Conservation (phyloP, 2,113 vertebrate species). For the Phalacrocorax brasilianus region DNA sequence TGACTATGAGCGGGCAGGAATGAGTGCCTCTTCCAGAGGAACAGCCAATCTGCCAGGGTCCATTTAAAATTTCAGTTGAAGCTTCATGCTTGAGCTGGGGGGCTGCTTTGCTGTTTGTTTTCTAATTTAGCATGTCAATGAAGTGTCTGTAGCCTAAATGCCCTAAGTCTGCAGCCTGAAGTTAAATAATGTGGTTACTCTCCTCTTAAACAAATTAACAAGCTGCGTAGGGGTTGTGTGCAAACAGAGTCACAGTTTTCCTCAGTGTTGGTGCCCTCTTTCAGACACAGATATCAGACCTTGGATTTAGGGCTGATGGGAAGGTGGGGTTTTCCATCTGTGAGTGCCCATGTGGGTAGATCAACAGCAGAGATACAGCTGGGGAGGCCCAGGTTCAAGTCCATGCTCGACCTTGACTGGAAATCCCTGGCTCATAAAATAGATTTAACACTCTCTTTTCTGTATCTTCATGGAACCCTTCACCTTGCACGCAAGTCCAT, state of each 20-base stretch:
- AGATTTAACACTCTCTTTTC: background rate
- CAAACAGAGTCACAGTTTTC: background rate
- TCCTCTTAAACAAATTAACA: background rate
- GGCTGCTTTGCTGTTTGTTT: background rate
- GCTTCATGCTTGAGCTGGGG: background rate
- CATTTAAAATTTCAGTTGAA: background rate
- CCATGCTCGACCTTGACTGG: background rate
- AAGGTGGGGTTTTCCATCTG: background rate
- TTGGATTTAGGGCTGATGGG: background rate
- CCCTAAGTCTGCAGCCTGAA: background rate
- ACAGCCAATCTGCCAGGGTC: background rate
- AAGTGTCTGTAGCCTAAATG: background rate
- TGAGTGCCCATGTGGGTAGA: accelerated
- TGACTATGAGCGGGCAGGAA: background rate
- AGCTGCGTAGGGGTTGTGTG: background rate
- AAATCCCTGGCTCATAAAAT: background rate
- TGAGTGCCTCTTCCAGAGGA: background rate
- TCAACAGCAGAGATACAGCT: background rate
- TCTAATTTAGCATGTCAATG: background rate
- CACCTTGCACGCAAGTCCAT: background rate
- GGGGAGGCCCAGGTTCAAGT: background rate
- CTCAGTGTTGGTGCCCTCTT: accelerated
- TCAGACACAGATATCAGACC: background rate
- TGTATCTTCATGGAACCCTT: background rate
- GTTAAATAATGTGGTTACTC: background rate